Percentiles rank a stretch among this genome's conserved stretches.
phyloP scores from a whole-genome alignment of 2,888 invertebrate genomes.

The Julus scandinavius region DNA sequence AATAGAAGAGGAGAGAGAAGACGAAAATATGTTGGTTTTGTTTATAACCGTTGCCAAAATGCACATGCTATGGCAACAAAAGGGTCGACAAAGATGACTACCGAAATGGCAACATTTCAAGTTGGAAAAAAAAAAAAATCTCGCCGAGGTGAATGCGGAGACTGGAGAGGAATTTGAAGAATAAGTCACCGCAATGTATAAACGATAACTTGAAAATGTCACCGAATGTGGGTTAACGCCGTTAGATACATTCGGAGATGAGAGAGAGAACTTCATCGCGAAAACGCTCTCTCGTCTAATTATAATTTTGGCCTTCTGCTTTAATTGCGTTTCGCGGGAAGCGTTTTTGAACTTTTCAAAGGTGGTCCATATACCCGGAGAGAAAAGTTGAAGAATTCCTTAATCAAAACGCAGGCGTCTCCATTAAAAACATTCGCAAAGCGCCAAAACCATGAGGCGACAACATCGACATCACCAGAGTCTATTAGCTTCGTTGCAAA shows the following conservation, averaged over 20 bases:
- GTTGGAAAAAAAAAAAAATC: not conserved
- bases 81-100: not conserved
- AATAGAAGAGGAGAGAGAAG: not conserved
- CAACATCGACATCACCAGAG: not conserved
- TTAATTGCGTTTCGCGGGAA: not conserved
- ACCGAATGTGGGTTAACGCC: not conserved
- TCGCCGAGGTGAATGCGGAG: not conserved
- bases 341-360: not conserved
- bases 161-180: not conserved
- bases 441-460: not conserved
- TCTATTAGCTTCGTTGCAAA: not conserved
- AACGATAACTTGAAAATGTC: not conserved
- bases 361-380: not conserved
- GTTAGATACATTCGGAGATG: not conserved
- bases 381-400: not conserved
- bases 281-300: not conserved
- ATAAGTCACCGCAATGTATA: not conserved
- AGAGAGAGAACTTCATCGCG: not conserved
- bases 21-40: conserved; percentile 7
- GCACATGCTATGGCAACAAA: not conserved
- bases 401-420: not conserved
- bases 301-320: not conserved
- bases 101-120: conserved; percentile 16
- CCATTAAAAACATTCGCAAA: not conserved
- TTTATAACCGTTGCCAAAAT: not conserved